Conservation (phyloP, 2,113 vertebrate genomes). For the Asarcornis scutulata region DNA sequence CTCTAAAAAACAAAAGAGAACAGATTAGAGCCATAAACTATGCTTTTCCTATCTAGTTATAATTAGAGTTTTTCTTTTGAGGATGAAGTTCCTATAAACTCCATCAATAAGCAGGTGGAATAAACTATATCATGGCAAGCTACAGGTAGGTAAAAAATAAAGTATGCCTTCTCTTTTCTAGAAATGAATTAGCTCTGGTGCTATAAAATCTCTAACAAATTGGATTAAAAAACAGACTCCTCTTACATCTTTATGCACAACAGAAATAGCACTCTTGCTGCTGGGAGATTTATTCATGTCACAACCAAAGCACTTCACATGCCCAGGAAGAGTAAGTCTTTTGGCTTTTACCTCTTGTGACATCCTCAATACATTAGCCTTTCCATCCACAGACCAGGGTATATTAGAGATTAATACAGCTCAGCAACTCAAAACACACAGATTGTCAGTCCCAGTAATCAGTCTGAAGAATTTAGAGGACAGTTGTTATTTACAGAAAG, state of each 20-base stretch:
- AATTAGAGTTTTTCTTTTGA: neutral
- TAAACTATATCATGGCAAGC: neutral
- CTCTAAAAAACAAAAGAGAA: neutral
- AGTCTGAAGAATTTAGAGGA: constrained; percentile 45
- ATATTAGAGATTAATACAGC: constrained; percentile 26
- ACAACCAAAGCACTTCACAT: neutral
- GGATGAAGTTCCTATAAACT: neutral
- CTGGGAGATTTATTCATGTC: neutral
- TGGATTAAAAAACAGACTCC: neutral
- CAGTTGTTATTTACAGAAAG: constrained; percentile 61
- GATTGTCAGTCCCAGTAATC: constrained; percentile 43
- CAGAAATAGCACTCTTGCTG: neutral
- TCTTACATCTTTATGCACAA: neutral
- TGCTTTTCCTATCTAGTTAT: neutral
- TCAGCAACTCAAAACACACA: constrained; percentile 54
- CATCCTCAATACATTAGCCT: neutral
- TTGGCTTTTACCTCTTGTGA: constrained; percentile 22
- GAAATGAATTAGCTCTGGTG: neutral
- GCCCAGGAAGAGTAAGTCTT: constrained; percentile 1
- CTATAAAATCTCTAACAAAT: neutral
- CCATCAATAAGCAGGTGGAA: neutral
- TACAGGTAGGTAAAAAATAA: neutral
- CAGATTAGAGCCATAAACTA: neutral
- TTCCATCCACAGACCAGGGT: neutral
- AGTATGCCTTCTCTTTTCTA: neutral